Evolutionary conservation across 2,113 vertebrate genomes (phyloP), one percentile per base, ranked within the genome.

Genomic region (Rana temporaria): DNA sequence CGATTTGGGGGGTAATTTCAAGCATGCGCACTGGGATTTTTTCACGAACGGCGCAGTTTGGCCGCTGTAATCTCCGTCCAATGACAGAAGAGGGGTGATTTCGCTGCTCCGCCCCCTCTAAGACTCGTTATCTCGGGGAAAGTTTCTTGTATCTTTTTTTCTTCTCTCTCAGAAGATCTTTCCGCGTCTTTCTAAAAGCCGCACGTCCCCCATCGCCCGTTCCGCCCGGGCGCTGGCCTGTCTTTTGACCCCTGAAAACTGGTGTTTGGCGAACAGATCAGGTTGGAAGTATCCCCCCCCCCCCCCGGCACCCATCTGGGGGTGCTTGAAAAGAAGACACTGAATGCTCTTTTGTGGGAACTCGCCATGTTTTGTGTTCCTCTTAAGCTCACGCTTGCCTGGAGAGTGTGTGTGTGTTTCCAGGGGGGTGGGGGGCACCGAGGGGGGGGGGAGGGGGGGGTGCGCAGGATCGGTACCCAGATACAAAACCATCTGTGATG

Each of bases 401-500:
- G 38, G 71, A 82, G 71, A 82, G 80, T 74, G 79, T 82, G 80
- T 82, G 80, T 82, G 38, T 84, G 86, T 85, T 84, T 16, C 64
- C 84, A 88, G 53, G 78, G 75, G 82, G 81, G 70, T 63, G 65
- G 56, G 85, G 65, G 56, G 85, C 84, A 84, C 82, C 84, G 53
- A 78, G 74, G 87, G 89, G 87, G 70, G 71, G 26, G 3, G 87
- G 70, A 55, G 26, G 3, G 26, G 26, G 26, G 26, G 26, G 26
- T 30, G 26, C 26, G 26, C 26, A 1, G 71, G 90, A 92, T 91
- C 91, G 93, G 92, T 90, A 88, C 91, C 86, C 87, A 93, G 92
- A 95, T 97, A 95, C 93, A 94, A 94, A 95, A 94, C 96, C 96
- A 98, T 98, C 97, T 97, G 96, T 95, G 94, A 92, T 88, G 91